Evolutionary conservation across 2,797 vertebrate genomes (phyloP), one percentile per base, ranked within the genome.

Genomic region (Enteromius mattozi): DNA sequence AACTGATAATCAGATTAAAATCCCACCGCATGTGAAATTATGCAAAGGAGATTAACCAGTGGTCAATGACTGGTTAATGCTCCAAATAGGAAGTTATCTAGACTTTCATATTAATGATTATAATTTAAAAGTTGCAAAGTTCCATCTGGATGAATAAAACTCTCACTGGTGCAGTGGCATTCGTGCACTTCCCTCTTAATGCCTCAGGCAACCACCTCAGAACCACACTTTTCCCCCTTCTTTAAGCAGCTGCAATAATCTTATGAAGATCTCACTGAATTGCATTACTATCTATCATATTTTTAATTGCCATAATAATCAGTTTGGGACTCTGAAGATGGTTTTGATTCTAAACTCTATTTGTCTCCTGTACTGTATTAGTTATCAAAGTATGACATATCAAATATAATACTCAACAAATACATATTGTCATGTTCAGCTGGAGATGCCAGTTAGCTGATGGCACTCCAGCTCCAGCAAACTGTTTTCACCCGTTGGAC

Each of bases 1-100:
- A 12, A 81, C 40, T 5, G 19, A 66, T 65, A 87, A 84, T 84
- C 86, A 65, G 72, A 87, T 81, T 83, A 79, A 81, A 84, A 83
- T 49, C 47, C 54, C 71, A 63, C 83, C 61, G 27, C n/a, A 14
- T 71, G 51, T 78, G 65, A 68, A 87, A 84, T 51, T 45, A 79
- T 63, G 37, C 16, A 5, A 51, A 47, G 42, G 37, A 81, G 86
- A 84, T 87, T 81, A 81, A 84, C 40, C 35, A 40, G 33, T 65
- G 51, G 78, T 87, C 33, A 76, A 40, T 76, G 21, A 37, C 76
- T 56, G 45, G 51, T 70, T 27, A 42, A 42, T 37, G 69, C 35
- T 75, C 16, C 27, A 21, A 16, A 19, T n/a, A 24, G 56, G 59
- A 68, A 65, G 35, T 68, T 72, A 66, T 72, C 16, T 56, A 37